These are phyloP conservation scores for Puma concolor DNA, from an alignment of 2,113 vertebrate genomes.

Conservation along the genomic window DNA sequence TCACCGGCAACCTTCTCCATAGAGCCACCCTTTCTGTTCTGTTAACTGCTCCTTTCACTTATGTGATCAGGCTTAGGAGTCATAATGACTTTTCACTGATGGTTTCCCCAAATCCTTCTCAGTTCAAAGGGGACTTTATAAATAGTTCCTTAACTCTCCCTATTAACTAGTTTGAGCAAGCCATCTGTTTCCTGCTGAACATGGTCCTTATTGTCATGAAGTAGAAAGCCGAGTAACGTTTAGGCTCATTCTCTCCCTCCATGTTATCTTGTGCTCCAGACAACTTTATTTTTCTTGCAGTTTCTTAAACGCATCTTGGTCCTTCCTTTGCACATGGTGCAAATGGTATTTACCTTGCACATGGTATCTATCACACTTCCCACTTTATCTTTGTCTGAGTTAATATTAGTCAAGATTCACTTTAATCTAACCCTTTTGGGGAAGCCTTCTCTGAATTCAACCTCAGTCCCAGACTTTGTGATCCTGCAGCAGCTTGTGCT, in stretches of 20 bases:
- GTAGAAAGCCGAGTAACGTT: neutral
- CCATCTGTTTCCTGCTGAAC: neutral
- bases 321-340: neutral
- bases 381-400: neutral
- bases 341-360: neutral
- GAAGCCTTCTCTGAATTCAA: neutral
- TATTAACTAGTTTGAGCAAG: neutral
- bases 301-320: neutral
- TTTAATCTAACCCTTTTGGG: neutral
- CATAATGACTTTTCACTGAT: neutral
- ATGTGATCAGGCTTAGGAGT: neutral
- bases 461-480: neutral
- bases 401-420: neutral
- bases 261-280: neutral
- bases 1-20: neutral
- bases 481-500: neutral
- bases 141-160: neutral
- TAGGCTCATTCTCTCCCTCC: neutral
- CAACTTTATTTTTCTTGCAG: neutral
- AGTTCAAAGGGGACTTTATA: neutral
- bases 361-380: neutral
- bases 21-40: neutral
- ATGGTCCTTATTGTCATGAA: neutral
- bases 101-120: conserved; percentile 4
- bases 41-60: neutral